A percentile compares a stretch with the other conserved stretches of the same genome.
These are phyloP conservation scores for Phyto melanocephala DNA, from an alignment of 2,888 invertebrate species.

Conservation along the genomic window DNA sequence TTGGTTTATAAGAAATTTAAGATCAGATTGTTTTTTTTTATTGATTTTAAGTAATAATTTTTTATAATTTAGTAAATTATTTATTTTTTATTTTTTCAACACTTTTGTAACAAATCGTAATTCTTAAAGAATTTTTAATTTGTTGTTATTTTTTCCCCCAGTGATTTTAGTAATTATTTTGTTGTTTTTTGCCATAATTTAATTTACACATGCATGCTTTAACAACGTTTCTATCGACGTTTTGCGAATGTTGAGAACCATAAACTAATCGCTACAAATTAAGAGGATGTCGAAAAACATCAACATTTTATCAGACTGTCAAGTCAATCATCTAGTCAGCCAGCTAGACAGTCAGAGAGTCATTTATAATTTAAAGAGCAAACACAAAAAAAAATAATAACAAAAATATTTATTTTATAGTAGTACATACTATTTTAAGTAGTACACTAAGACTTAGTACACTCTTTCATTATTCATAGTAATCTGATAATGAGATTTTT, in stretches of 20 bases:
- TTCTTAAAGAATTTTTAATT: slow-evolving; percentile 52
- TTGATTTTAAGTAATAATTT: background rate
- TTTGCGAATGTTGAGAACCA: slow-evolving; percentile 47
- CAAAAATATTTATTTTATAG: background rate
- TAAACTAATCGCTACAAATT: slow-evolving; percentile 46
- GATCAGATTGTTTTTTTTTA: background rate
- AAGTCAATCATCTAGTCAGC: background rate
- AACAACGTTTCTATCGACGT: slow-evolving; percentile 37
- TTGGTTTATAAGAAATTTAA: slow-evolving; percentile 4
- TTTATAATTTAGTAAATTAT: background rate
- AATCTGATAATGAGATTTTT: background rate
- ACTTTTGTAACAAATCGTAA: slow-evolving; percentile 28
- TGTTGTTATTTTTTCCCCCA: no score
- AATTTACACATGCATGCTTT: slow-evolving; percentile 29
- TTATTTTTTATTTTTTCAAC: slow-evolving; percentile 17
- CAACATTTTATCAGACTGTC: background rate
- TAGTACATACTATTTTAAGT: no score
- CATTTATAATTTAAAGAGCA: slow-evolving; percentile 46
- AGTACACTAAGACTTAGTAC: background rate
- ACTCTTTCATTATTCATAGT: background rate
- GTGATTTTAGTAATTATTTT: slow-evolving; percentile 29
- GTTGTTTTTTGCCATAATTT: slow-evolving; percentile 51
- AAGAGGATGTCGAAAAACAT: slow-evolving; percentile 28
- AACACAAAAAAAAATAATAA: background rate
- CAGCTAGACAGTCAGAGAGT: slow-evolving; percentile 9